Evolutionary conservation across 2,888 invertebrate genomes (phyloP).

Genomic region (Liopterus haemorrhoidalis): DNA sequence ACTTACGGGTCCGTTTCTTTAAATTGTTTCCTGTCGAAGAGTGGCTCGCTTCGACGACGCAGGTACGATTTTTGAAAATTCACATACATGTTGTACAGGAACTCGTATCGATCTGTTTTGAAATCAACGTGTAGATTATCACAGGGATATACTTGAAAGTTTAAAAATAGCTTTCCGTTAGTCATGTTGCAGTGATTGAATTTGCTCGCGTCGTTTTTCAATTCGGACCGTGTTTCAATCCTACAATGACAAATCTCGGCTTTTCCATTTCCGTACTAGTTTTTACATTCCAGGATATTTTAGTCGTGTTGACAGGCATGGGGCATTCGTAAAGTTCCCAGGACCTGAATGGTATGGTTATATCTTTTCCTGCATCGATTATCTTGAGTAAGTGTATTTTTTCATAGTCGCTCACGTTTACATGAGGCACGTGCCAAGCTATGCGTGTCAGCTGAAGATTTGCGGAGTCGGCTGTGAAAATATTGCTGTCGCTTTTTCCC

Average conservation of each 20-base stretch:
- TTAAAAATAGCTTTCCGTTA: constrained; percentile 39
- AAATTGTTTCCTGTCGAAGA: constrained; percentile 27
- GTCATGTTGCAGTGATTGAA: constrained; percentile 36
- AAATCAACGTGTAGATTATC: constrained; percentile 36
- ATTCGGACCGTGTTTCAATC: constrained; percentile 39
- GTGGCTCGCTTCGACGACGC: constrained; percentile 39
- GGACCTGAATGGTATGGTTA: constrained; percentile 35
- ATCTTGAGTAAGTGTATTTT: constrained; percentile 25
- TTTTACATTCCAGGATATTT: constrained; percentile 38
- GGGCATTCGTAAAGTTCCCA: constrained; percentile 43
- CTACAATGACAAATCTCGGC: constrained; percentile 40
- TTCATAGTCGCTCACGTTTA: constrained; percentile 26
- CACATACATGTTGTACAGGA: constrained; percentile 33
- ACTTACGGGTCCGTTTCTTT: constrained; percentile 31
- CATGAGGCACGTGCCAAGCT: constrained; percentile 30
- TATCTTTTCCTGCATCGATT: constrained; percentile 19
- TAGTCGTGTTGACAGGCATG: constrained; percentile 35
- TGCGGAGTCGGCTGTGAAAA: neutral
- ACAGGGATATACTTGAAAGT: constrained; percentile 40
- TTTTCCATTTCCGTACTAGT: constrained; percentile 38
- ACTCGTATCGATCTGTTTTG: constrained; percentile 29
- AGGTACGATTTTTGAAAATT: constrained; percentile 33
- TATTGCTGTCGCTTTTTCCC: neutral
- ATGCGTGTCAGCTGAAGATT: constrained; percentile 27
- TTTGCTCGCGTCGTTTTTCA: constrained; percentile 25